Conservation (phyloP, 2,888 invertebrate species). For the Adelognathus sp. region DNA sequence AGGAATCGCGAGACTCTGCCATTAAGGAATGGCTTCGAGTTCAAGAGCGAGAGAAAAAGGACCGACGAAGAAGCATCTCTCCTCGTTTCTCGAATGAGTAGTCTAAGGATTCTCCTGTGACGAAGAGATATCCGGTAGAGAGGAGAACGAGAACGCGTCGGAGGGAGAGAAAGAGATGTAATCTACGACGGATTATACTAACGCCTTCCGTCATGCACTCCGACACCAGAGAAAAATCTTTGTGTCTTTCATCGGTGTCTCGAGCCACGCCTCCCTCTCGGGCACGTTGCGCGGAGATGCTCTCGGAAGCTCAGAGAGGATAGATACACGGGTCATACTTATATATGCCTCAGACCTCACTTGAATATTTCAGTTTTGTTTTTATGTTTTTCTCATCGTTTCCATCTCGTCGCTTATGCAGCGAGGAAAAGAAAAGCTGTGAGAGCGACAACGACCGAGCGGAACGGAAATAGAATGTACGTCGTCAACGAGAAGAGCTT, state of each 20-base stretch:
- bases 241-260: background rate
- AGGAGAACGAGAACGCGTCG: background rate
- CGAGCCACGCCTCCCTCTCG: background rate
- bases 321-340: slow-evolving; percentile 4
- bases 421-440: background rate
- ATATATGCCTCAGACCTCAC: background rate
- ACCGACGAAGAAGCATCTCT: background rate
- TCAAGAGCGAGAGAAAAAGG: background rate
- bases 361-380: slow-evolving; percentile 42
- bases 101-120: slow-evolving; percentile 4
- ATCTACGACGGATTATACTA: slow-evolving; percentile 20
- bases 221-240: background rate
- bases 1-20: slow-evolving; percentile 17
- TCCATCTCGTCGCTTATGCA: background rate
- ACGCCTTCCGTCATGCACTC: slow-evolving; percentile 16
- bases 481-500: background rate
- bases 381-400: slow-evolving; percentile 29
- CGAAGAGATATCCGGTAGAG: slow-evolving; percentile 15
- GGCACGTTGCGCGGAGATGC: background rate
- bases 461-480: background rate
- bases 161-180: background rate
- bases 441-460: background rate
- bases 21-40: slow-evolving; percentile 36
- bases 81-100: background rate
- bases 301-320: background rate